These are phyloP conservation scores for Melanogrammus aeglefinus DNA, from an alignment of 2,797 vertebrate genomes.

Conservation along the genomic window DNA sequence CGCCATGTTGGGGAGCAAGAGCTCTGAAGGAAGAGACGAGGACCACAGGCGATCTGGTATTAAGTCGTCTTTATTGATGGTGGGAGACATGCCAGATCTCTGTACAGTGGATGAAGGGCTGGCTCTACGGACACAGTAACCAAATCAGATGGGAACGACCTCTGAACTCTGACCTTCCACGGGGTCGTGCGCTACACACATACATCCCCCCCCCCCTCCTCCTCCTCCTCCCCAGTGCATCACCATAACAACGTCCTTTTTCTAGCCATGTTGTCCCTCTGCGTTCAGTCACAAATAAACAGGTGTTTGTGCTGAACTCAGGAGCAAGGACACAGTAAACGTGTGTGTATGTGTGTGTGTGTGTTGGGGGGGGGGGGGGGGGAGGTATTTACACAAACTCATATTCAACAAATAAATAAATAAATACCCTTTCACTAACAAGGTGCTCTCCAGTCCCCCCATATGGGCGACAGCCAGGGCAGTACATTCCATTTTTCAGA, in stretches of 20 bases:
- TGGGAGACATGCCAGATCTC: constrained; percentile 79
- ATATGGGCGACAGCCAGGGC: constrained; percentile 25
- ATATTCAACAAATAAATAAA: constrained; percentile 35
- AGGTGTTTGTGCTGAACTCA: constrained; percentile 12
- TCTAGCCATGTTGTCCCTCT: constrained; percentile 41
- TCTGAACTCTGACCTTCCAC: constrained; percentile 20
- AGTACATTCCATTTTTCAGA: constrained; percentile 38
- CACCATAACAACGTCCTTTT: constrained; percentile 48
- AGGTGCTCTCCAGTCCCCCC: constrained; percentile 33
- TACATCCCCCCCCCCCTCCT: constrained; percentile 8
- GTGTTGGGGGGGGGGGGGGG: neutral
- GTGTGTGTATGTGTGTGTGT: neutral
- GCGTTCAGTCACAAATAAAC: constrained; percentile 10
- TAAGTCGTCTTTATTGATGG: constrained; percentile 80
- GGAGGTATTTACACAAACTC: constrained; percentile 11
- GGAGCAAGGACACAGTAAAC: neutral
- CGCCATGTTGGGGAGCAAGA: neutral
- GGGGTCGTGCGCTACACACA: constrained; percentile 31
- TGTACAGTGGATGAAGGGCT: constrained; percentile 73
- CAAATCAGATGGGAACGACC: constrained; percentile 36
- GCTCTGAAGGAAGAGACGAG: neutral
- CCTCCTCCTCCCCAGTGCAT: constrained; percentile 21
- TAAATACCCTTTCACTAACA: constrained; percentile 46
- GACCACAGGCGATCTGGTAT: constrained; percentile 54
- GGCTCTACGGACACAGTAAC: constrained; percentile 57